Base-by-base conservation (phyloP, 2,888 invertebrate genomes). In the Melinaea menophilus region DNA sequence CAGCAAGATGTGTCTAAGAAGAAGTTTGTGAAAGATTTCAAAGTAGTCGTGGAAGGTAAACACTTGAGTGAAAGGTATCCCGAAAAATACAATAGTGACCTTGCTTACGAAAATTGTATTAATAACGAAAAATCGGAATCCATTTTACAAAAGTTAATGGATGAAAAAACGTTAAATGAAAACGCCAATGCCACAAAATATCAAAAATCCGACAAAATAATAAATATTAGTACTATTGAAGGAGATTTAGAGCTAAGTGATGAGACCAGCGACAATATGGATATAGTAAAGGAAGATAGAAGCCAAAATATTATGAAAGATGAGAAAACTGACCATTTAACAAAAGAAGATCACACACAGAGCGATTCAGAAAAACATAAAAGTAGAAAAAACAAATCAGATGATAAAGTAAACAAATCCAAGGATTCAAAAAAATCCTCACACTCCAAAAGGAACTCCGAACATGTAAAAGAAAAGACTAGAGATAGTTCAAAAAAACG, bases 221-320 rank as follows among this genome's bases (percentile, higher is more conserved):
- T 56, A 3, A 55, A 59, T 13, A 59, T 74, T 71, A 67, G 75
- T 76, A 69, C 79, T 78, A 81, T 90, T 51, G 85, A 79, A 71
- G 80, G 78, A 45, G 90, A 90, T 77, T 81, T 90, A 71, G 81
- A 85, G 70, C 73, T 90, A 64, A 90, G 89, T 73, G 90, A 90
- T 66, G 89, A 88, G 67, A 80, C 75, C 55, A 80, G 78, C 67
- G 88, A 88, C 68, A 76, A 76, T 67, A 67, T 66, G 37, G 79
- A 69, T 45, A 47, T 64, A 9, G 48, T 34, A 45, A 63, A 31
- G 33, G 48, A 54, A 34, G 37, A 12, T 47, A 60, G 2, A 41
- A 41, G 11, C 60, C 58, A 58, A 45, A 60, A 56, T 12, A 35
- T 63, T 13, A n/a, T 5, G 46, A 64, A 59, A 33, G 13, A 55